Base-by-base conservation (phyloP, 1,140 invertebrate genomes). In the Drosophila fuyamai region DNA sequence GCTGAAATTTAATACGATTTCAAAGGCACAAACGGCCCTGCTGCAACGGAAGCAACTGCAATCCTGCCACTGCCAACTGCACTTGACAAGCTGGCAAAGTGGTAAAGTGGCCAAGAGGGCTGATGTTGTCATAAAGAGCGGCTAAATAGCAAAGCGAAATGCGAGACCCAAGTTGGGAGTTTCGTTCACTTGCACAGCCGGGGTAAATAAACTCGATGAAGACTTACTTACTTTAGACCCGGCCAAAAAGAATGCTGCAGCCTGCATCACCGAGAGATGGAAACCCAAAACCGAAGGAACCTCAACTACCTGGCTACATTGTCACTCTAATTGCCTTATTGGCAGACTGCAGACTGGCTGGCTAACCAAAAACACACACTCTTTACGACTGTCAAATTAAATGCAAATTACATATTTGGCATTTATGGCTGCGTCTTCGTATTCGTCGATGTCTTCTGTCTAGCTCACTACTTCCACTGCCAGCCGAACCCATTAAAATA, bases 381-480 rank as follows among this genome's bases (percentile, higher is more conserved):
- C 23, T n/a, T 14, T 67, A 60, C 54, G 66, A 57, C 86, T 82
- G 71, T 82, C 82, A 88, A 88, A 86, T 86, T 82, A 86, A 86
- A 82, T 82, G 75, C 79, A 88, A 86, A 86, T 86, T 88, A 82
- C 79, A 85, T 75, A 85, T 81, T 78, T 85, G 61, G 58, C 66
- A 83, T 84, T 83, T 80, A 79, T 59, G 50, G 60, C 43, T 51
- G 57, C 50, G 27, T 43, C 47, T 59, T 67, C 14, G 56, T 29
- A 27, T 54, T 43, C 44, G 16, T 3, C 12, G 4, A 23, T 23
- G 23, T 23, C 23, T 10, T 27, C 16, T 53, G 10, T 54, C 40
- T 53, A 38, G 29, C 29, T 32, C 29, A 32, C 29, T 32, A 53
- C 51, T 58, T 59, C 47, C 55, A 60, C 44, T 51, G 38, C 35